Evolutionary conservation across 2,113 vertebrate genomes (phyloP).

Genomic region (Pampusana beccarii): DNA sequence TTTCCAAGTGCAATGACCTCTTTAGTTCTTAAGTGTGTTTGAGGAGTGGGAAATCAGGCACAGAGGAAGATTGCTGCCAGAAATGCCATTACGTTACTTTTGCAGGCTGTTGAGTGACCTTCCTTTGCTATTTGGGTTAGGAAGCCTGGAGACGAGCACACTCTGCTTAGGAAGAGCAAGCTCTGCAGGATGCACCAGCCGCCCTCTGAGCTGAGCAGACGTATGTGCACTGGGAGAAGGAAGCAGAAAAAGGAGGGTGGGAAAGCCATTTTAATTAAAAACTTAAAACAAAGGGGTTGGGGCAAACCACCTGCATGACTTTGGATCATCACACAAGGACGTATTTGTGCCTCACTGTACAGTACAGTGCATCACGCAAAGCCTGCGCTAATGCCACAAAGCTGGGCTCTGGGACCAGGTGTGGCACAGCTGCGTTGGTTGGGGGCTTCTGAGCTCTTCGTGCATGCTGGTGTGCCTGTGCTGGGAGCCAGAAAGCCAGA

Average conservation of each 20-base stretch:
- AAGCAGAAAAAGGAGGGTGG: not conserved
- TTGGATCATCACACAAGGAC: not conserved
- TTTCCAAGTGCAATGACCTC: not conserved
- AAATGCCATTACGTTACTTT: not conserved
- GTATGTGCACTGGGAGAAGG: not conserved
- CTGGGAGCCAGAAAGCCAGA: not conserved
- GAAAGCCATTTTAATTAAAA: not conserved
- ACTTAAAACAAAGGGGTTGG: not conserved
- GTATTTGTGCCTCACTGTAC: not conserved
- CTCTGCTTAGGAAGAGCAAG: not conserved
- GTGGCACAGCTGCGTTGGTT: not conserved
- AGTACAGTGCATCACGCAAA: not conserved
- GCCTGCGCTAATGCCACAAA: not conserved
- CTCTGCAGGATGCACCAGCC: not conserved
- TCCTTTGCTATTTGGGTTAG: not conserved
- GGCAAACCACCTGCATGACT: not conserved
- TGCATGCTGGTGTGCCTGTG: accelerated
- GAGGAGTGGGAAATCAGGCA: not conserved
- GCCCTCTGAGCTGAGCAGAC: not conserved
- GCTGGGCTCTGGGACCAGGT: not conserved
- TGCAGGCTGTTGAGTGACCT: not conserved
- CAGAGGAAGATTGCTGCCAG: not conserved
- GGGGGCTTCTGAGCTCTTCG: not conserved
- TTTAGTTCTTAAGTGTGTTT: not conserved
- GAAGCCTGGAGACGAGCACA: not conserved